phyloP scores from a whole-genome alignment of 2,888 invertebrate species.

The Pristionchus entomophagus region DNA sequence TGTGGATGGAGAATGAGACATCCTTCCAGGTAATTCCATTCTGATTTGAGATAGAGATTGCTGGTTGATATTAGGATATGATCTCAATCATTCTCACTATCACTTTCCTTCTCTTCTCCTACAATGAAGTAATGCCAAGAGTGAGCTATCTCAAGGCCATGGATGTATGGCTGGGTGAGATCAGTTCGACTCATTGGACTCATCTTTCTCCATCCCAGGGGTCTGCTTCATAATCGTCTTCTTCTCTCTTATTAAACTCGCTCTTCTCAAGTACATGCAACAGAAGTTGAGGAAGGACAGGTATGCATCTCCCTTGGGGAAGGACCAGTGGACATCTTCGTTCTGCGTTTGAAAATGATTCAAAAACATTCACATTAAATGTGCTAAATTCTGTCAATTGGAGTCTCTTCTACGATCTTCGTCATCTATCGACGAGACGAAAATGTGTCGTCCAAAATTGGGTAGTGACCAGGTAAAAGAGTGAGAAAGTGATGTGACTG shows the following conservation, averaged over 20 bases:
- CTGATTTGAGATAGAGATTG: too few species aligned
- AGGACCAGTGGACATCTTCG: neutral
- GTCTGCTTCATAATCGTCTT: conserved; percentile 75
- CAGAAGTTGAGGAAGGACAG: conserved; percentile 67
- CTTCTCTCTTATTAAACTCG: conserved; percentile 74
- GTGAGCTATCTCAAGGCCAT: conserved; percentile 74
- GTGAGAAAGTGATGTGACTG: neutral
- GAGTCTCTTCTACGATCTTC: conserved; percentile 41
- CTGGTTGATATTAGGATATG: conserved; percentile 75
- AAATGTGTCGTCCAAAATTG: conserved; percentile 37
- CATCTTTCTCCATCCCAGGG: conserved; percentile 53
- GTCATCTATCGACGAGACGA: conserved; percentile 41
- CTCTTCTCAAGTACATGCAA: conserved; percentile 74
- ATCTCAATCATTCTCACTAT: conserved; percentile 74
- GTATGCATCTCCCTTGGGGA: conserved; percentile 51
- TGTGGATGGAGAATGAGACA: conserved; percentile 76
- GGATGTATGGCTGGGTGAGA: conserved; percentile 63
- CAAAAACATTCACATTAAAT: too few species aligned
- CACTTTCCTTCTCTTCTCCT: conserved; percentile 74
- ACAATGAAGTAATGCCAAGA: conserved; percentile 75
- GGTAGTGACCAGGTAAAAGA: conserved; percentile 28
- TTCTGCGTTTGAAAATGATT: neutral
- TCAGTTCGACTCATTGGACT: neutral
- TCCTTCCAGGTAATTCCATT: conserved; percentile 57
- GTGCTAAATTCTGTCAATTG: too few species aligned